Evolutionary conservation across 2,888 invertebrate species (phyloP).

Genomic region (Caenorhabditis japonica): DNA sequence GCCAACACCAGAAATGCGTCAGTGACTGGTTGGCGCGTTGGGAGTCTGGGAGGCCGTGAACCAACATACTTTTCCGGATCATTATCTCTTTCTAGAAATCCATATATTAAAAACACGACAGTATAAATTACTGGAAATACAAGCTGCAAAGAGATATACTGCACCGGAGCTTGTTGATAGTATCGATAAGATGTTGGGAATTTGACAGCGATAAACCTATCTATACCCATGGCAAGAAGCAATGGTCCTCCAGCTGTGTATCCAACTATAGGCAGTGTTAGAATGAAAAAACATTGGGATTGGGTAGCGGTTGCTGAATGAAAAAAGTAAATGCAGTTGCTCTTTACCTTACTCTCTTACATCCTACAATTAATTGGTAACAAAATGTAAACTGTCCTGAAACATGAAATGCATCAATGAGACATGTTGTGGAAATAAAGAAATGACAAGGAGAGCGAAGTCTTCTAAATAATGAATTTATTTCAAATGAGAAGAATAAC

Average conservation of each 20-base stretch:
- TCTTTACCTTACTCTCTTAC: conserved; percentile 3
- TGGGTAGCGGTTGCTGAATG: conserved; percentile 26
- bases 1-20: no score
- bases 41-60: no score
- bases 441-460: conserved; percentile 56
- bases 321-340: neutral
- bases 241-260: conserved; percentile 25
- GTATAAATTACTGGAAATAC: conserved; percentile 44
- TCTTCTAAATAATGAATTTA: conserved; percentile 8
- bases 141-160: conserved; percentile 38
- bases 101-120: conserved; percentile 19
- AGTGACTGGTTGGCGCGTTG: no score
- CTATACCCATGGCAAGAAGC: conserved; percentile 39
- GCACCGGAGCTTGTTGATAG: conserved; percentile 33
- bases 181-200: conserved; percentile 52
- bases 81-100: conserved; percentile 26
- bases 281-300: conserved; percentile 24
- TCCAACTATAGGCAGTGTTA: conserved; percentile 34
- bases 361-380: conserved; percentile 37
- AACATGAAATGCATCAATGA: conserved; percentile 39
- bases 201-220: conserved; percentile 47
- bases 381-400: conserved; percentile 54
- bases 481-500: no score
- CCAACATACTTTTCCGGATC: conserved; percentile 1
- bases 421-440: conserved; percentile 36